Evolutionary conservation across 1,140 invertebrate genomes (phyloP).

Genomic region (Planococcus citri): DNA sequence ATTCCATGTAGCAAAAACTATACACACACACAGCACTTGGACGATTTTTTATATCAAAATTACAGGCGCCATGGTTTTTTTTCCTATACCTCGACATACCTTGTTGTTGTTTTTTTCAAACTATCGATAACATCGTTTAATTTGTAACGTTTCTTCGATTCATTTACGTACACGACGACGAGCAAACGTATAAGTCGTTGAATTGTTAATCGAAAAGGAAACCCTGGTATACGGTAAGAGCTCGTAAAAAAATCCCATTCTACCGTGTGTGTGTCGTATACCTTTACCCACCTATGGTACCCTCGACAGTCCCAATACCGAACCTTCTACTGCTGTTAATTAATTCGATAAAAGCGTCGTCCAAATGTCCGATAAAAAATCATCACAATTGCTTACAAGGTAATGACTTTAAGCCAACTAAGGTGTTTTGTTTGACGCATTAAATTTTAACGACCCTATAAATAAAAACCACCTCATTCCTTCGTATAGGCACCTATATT

Average conservation of each 20-base stretch:
- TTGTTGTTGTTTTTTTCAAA: too few relatives aligned
- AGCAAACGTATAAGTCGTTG: too few relatives aligned
- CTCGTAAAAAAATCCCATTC: too few relatives aligned
- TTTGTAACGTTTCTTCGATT: background rate
- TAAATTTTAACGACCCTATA: constrained; percentile 3
- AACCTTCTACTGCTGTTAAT: background rate
- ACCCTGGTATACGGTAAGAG: too few relatives aligned
- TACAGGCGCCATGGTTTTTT: background rate
- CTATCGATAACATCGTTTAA: too few relatives aligned
- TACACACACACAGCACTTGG: too few relatives aligned
- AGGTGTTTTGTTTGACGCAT: background rate
- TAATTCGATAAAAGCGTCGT: background rate
- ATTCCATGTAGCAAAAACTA: too few relatives aligned
- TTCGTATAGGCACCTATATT: too few relatives aligned
- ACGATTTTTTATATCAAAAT: background rate
- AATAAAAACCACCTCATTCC: background rate
- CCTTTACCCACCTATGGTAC: too few relatives aligned
- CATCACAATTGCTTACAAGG: background rate
- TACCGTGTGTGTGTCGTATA: too few relatives aligned
- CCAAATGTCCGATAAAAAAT: background rate
- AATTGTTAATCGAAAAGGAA: too few relatives aligned
- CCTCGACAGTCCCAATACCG: background rate
- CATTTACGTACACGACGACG: too few relatives aligned
- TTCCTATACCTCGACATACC: background rate
- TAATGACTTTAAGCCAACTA: background rate